A percentile compares a stretch with the other conserved stretches of the same genome.
phyloP scores from a whole-genome alignment of 64 coral and sea anemone species.

The Catalaphyllia jardinei region DNA sequence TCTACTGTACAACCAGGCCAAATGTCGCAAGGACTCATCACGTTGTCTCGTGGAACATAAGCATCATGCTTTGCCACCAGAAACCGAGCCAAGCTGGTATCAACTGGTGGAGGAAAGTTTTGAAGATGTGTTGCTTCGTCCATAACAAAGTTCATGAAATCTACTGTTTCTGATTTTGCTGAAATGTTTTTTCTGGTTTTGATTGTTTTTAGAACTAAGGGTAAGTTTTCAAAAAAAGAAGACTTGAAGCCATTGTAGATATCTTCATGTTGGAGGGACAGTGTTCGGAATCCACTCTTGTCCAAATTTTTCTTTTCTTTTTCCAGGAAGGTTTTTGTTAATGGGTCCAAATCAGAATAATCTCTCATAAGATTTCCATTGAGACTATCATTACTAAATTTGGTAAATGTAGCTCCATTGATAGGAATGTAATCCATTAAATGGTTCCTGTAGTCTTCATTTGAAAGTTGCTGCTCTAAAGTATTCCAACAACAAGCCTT shows the following conservation, averaged over 20 bases:
- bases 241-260: conserved; percentile 58
- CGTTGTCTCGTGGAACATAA: conserved; percentile 73
- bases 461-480: conserved; percentile 68
- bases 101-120: conserved; percentile 75
- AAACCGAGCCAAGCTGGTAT: conserved; percentile 73
- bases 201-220: conserved; percentile 40
- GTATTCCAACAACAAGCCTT: conserved; percentile 77
- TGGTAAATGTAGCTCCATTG: conserved; percentile 12
- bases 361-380: neutral
- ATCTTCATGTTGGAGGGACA: conserved; percentile 67
- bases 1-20: conserved; percentile 68
- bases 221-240: conserved; percentile 66
- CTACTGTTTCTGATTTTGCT: conserved; percentile 54
- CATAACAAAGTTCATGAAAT: conserved; percentile 93
- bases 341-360: neutral
- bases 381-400: neutral
- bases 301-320: neutral
- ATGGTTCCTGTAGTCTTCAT: conserved; percentile 64
- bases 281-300: conserved; percentile 45
- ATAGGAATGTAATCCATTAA: conserved; percentile 30
- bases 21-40: conserved; percentile 53
- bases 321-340: conserved; percentile 32
- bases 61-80: conserved; percentile 79
- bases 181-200: neutral
- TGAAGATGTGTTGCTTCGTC: conserved; percentile 84